phyloP scores from a whole-genome alignment of 2,888 invertebrate genomes.

The Psylliodes chrysocephalus region DNA sequence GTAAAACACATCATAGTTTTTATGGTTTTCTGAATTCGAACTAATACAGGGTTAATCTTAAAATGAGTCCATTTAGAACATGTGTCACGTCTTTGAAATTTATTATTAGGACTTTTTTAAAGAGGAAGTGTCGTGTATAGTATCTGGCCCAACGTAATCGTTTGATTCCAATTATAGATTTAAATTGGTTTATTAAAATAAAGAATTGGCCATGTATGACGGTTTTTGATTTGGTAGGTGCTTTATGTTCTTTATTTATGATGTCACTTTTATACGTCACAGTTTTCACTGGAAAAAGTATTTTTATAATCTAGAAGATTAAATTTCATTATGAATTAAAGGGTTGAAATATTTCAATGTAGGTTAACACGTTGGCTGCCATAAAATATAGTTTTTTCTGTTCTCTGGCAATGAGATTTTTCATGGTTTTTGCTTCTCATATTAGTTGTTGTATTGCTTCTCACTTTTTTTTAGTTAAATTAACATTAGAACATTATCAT shows the following conservation, averaged over 20 bases:
- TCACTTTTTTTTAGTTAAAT: too few species aligned
- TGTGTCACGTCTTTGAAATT: conserved; percentile 21
- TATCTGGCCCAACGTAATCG: conserved; percentile 18
- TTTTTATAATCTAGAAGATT: too few species aligned
- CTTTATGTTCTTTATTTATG: background rate
- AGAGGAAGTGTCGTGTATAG: conserved; percentile 14
- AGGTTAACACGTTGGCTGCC: too few species aligned
- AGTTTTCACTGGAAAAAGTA: background rate
- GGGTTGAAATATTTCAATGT: too few species aligned
- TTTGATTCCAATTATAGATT: conserved; percentile 10
- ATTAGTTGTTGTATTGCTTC: too few species aligned
- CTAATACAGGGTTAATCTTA: background rate
- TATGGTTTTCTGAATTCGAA: background rate
- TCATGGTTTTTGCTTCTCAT: too few species aligned
- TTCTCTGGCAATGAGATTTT: too few species aligned
- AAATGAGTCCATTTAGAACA: conserved; percentile 5
- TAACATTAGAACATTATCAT: too few species aligned
- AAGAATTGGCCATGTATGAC: conserved; percentile 6
- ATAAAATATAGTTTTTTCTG: too few species aligned
- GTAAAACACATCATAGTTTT: background rate
- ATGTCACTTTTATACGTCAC: background rate
- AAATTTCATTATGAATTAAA: too few species aligned
- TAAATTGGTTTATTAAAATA: conserved; percentile 21
- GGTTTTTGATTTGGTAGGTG: background rate
- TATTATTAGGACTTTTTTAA: conserved; percentile 21